These are phyloP conservation scores for Callocephalon fimbriatum DNA, from an alignment of 2,113 vertebrate species.

Conservation along the genomic window DNA sequence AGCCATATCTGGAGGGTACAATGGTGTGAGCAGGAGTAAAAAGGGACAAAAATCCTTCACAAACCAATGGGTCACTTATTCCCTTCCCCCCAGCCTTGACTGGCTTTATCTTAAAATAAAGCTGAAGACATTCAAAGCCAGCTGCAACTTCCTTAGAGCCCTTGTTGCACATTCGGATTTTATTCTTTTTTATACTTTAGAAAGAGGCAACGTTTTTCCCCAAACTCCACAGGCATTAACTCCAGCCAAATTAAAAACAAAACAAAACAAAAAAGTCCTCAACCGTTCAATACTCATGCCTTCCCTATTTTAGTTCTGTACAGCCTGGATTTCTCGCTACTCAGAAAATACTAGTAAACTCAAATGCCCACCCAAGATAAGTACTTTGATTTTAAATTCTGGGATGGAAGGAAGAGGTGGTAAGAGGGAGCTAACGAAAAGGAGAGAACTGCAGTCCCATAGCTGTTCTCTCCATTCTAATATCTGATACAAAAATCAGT, in stretches of 20 bases:
- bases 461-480: neutral
- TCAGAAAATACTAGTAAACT: neutral
- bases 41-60: neutral
- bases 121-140: neutral
- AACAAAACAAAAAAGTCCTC: neutral
- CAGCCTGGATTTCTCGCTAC: neutral
- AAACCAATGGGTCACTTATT: neutral
- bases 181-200: neutral
- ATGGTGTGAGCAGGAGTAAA: neutral
- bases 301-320: neutral
- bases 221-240: neutral
- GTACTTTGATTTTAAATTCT: neutral
- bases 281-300: neutral
- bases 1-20: neutral
- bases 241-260: neutral
- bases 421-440: neutral
- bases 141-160: neutral
- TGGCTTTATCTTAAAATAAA: neutral
- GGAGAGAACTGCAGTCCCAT: neutral
- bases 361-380: neutral
- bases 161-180: neutral
- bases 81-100: neutral
- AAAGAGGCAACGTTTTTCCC: neutral
- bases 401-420: neutral
- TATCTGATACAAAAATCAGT: neutral